phyloP scores from a whole-genome alignment of 2,888 invertebrate genomes.

The Crepidodera aurea region DNA sequence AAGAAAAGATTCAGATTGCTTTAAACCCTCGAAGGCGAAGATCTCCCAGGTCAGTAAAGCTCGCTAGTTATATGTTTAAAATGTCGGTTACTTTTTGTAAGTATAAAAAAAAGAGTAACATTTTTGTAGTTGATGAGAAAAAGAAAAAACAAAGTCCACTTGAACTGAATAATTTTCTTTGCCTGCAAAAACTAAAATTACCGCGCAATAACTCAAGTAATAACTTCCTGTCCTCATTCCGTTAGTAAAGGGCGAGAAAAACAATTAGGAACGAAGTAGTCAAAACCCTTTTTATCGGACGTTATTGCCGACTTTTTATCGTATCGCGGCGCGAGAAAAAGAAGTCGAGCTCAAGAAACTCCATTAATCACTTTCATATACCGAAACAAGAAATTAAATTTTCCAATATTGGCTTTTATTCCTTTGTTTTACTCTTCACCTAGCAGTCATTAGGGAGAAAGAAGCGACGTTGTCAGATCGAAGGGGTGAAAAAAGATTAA shows the following conservation, averaged over 20 bases:
- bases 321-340: not conserved
- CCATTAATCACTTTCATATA: constrained; percentile 33
- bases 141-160: no score
- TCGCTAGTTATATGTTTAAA: no score
- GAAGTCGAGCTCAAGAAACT: not conserved
- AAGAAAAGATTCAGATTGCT: no score
- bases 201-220: not conserved
- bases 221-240: not conserved
- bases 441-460: constrained; percentile 25
- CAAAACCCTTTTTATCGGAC: constrained; percentile 16
- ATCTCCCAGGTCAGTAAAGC: no score
- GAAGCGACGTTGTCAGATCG: constrained; percentile 13
- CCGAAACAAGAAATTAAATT: constrained; percentile 32
- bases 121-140: no score
- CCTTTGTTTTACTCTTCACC: constrained; percentile 29
- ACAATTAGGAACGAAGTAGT: constrained; percentile 22
- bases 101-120: no score
- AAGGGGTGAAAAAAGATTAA: not conserved
- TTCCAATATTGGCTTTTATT: constrained; percentile 34
- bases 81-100: no score
- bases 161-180: no score
- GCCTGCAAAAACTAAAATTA: not conserved
- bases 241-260: constrained; percentile 7
- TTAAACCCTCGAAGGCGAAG: no score
- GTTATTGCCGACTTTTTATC: constrained; percentile 18